Evolutionary conservation across 1,140 invertebrate species (phyloP), one percentile per base, ranked within the genome.

Genomic region (Homalodisca vitripennis): DNA sequence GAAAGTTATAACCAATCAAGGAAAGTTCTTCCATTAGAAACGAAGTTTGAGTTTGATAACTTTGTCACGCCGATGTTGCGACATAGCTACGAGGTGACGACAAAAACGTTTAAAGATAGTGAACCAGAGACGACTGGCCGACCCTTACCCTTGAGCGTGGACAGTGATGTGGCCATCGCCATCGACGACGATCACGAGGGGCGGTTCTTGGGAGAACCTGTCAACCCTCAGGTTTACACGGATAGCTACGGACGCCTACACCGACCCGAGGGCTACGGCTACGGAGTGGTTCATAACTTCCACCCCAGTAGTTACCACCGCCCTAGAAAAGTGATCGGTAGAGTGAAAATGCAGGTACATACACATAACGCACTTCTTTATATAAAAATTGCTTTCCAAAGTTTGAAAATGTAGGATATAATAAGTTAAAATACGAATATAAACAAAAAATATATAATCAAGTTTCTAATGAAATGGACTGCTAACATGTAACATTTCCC

Each of bases 301-400:
- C 17, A 51, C 17, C 48, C 48, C 3, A 10, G 14, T 3, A 3
- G 22, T n/a, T 22, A 51, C 48, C 48, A 6, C 17, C 34, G 17
- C 34, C 6, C 34, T 41, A 41, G 34, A 10, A 41, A 51, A 3
- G n/a, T 22, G 14, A 51, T 22, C 3, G 48, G 48, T 3, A 51
- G 48, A 20, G 48, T 51, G 14, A 51, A 20, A n/a, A 51, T 51
- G n/a, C 48, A 51, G 48, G 48, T 51, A 22, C n/a, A n/a, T n/a
- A n/a, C n/a, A n/a, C n/a, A n/a, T n/a, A n/a, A n/a, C n/a, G n/a
- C n/a, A n/a, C n/a, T n/a, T n/a, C n/a, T n/a, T n/a, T n/a, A n/a
- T n/a, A n/a, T n/a, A n/a, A n/a, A n/a, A n/a, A n/a, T n/a, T n/a
- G n/a, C n/a, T n/a, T n/a, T n/a, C n/a, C n/a, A n/a, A n/a, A n/a